Percentiles rank a stretch among this genome's conserved stretches.
Evolutionary conservation across 2,888 invertebrate genomes (phyloP).

Genomic region (Pecten maximus): DNA sequence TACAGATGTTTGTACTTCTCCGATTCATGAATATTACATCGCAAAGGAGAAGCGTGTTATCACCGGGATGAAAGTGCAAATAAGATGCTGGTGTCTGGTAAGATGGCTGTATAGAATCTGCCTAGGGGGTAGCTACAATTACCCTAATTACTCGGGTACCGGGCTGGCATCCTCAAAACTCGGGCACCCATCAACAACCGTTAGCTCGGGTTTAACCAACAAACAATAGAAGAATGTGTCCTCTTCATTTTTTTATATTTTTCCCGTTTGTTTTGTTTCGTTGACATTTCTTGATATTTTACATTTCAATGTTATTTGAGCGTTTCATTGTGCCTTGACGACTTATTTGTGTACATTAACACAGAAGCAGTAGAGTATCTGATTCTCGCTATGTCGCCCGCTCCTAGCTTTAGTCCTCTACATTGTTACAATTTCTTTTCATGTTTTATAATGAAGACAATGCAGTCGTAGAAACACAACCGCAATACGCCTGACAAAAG

Average conservation of each 20-base stretch:
- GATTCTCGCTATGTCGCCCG: background rate
- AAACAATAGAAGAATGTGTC: background rate
- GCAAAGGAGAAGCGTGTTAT: background rate
- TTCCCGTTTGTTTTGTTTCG: background rate
- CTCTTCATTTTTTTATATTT: background rate
- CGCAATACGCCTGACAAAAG: background rate
- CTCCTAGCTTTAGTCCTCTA: background rate
- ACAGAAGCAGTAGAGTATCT: background rate
- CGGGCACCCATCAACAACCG: background rate
- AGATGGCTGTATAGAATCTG: background rate
- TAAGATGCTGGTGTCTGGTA: background rate
- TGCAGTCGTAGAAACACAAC: background rate
- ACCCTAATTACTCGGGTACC: background rate
- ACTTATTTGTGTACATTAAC: background rate
- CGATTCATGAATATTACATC: background rate
- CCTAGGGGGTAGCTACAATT: background rate
- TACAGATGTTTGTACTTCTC: background rate
- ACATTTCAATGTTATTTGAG: background rate
- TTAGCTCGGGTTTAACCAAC: background rate
- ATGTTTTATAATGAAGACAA: background rate
- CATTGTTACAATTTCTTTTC: background rate
- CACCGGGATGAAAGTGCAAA: background rate
- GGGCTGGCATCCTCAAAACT: background rate
- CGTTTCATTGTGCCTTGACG: background rate
- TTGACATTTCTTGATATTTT: conserved; percentile 1